Evolutionary conservation across 2,113 vertebrate species (phyloP).

Genomic region (Thamnophis sirtalis): DNA sequence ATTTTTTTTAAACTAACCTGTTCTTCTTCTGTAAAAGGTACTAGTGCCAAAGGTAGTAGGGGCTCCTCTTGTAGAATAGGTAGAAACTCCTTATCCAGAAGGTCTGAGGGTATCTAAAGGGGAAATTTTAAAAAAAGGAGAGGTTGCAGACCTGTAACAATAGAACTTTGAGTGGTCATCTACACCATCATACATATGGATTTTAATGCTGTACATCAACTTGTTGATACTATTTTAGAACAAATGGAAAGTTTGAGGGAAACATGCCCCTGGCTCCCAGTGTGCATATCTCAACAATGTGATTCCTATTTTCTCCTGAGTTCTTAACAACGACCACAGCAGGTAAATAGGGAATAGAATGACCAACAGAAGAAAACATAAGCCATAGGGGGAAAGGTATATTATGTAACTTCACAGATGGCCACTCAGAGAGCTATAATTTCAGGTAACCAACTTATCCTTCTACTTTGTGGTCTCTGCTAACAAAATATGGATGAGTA

Average conservation of each 20-base stretch:
- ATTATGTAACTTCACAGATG: not conserved
- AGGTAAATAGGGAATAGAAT: not conserved
- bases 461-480: not conserved
- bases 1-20: slow-evolving; percentile 74
- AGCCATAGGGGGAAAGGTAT: not conserved
- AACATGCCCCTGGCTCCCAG: not conserved
- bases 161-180: not conserved
- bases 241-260: not conserved
- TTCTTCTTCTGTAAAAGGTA: slow-evolving; percentile 98
- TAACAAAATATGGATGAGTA: not conserved
- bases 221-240: not conserved
- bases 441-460: not conserved
- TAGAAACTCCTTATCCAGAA: slow-evolving; percentile 97
- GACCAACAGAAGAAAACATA: not conserved
- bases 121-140: slow-evolving; percentile 15
- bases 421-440: not conserved
- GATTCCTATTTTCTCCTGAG: not conserved
- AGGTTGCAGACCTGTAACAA: not conserved
- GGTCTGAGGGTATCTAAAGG: slow-evolving; percentile 89
- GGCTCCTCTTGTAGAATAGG: slow-evolving; percentile 98
- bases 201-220: not conserved
- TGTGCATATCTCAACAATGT: not conserved
- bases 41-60: slow-evolving; percentile 91
- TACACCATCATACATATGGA: not conserved
- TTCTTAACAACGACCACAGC: not conserved